These are phyloP conservation scores for Aquatica leii DNA, from an alignment of 2,888 invertebrate species.

Conservation along the genomic window DNA sequence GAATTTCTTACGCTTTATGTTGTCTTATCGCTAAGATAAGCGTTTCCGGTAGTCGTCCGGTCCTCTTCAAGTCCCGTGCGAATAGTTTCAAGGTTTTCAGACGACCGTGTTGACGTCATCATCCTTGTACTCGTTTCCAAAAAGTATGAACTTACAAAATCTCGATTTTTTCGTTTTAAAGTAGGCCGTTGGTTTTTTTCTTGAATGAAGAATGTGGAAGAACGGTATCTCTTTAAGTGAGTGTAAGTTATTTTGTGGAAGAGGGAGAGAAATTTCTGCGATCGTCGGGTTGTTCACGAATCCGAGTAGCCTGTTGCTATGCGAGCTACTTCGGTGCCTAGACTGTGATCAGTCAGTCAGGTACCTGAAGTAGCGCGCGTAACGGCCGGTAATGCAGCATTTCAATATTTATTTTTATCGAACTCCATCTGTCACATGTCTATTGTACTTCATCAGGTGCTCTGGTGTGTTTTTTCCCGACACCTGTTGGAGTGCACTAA, in stretches of 20 bases:
- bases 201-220: no score
- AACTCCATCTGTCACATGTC: constrained; percentile 80
- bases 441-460: constrained; percentile 99
- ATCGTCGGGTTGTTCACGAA: constrained; percentile 10
- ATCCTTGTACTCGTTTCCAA: constrained; percentile 58
- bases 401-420: constrained; percentile 10
- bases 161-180: constrained; percentile 34
- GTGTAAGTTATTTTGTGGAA: constrained; percentile 20
- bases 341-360: constrained; percentile 83
- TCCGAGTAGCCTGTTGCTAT: constrained; percentile 64
- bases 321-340: constrained; percentile 92
- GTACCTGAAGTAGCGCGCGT: constrained; percentile 99
- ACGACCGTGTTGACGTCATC: constrained; percentile 54
- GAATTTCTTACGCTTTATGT: constrained; percentile 19
- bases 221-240: constrained; percentile 20
- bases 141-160: no score
- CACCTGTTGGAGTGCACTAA: constrained; percentile 99
- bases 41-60: constrained; percentile 37
- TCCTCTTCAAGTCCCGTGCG: constrained; percentile 35
- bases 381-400: constrained; percentile 64
- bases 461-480: constrained; percentile 93
- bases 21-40: constrained; percentile 36
- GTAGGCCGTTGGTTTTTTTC: constrained; percentile 36
- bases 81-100: constrained; percentile 55
- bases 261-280: constrained; percentile 11